phyloP scores from a whole-genome alignment of 2,113 vertebrate species.

The Thymallus thymallus region DNA sequence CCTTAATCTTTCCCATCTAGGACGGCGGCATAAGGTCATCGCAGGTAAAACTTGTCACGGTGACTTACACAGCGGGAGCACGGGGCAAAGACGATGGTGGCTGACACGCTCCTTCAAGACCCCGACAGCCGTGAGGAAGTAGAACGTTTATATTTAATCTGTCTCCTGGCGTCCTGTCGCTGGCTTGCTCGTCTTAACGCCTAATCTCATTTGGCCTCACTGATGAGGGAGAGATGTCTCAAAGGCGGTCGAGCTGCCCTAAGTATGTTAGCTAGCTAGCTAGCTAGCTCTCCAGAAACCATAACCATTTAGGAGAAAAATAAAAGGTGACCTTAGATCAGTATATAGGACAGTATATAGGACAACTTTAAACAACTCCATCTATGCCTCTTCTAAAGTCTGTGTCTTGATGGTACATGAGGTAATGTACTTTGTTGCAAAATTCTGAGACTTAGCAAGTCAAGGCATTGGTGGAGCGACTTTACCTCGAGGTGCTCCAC shows the following conservation, averaged over 20 bases:
- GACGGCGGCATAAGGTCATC: neutral
- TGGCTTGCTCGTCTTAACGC: conserved; percentile 3
- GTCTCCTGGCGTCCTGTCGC: conserved; percentile 4
- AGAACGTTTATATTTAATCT: conserved; percentile 23
- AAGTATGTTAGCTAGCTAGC: neutral
- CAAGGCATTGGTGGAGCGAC: neutral
- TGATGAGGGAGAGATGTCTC: conserved; percentile 5
- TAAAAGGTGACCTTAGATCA: no score
- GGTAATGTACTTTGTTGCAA: no score
- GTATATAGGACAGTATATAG: no score
- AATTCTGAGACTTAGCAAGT: neutral
- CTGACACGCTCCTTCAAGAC: neutral
- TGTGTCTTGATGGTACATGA: no score
- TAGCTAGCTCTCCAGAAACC: no score
- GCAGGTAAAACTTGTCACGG: neutral
- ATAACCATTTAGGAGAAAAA: no score
- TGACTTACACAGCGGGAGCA: conserved; percentile 1
- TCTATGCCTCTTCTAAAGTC: no score
- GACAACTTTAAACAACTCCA: no score
- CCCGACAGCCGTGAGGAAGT: neutral
- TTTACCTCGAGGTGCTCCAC: conserved; percentile 11
- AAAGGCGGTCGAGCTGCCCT: neutral
- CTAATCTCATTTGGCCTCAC: conserved; percentile 14
- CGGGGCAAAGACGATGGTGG: neutral
- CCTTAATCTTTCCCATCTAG: neutral